Evolutionary conservation across 2,113 vertebrate genomes (phyloP), one percentile per base, ranked within the genome.

Genomic region (Syngnathus scovelli): DNA sequence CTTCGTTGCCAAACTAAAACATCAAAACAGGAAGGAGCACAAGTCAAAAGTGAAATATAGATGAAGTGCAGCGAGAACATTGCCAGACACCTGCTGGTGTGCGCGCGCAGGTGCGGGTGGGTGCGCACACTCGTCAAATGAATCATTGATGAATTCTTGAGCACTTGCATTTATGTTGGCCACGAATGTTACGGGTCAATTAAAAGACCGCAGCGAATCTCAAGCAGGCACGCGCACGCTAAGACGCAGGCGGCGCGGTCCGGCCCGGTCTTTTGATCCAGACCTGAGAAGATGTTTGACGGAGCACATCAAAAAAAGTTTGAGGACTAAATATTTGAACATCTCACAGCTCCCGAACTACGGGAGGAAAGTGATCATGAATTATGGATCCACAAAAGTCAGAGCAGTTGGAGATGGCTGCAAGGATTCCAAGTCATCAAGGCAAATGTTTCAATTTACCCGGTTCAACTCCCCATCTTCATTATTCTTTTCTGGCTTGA

Each of bases 81-180:
- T 37, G 67, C 61, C 21, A 74, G 72, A 77, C 75, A 85, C 76
- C 82, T 83, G 74, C 74, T 73, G 63, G 76, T 33, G 61, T 44
- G 65, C 38, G 58, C 16, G 69, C 19, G 39, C 65, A 43, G 12
- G 49, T 44, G 63, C 44, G 49, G 54, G 64, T 13, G 64, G 12
- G 70, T 75, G 71, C 2, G 62, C 46, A 71, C 23, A 77, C 72
- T 78, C 72, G 80, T 70, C 67, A 10, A 23, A 19, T 83, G 74
- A 75, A 84, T 81, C 83, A 85, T 78, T 73, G 69, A 86, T 75
- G 69, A 80, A 62, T 66, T 64, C 74, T 70, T 73, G 70, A 59
- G 61, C 75, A 76, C 82, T 85, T 83, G 77, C 74, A 71, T 85
- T 82, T 68, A 73, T 82, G 73, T 72, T 74, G 74, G 73, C 66